A percentile compares a stretch with the other conserved stretches of the same genome.
Conservation (phyloP, 2,113 vertebrate species). For the human (Homo sapiens) region DNA sequence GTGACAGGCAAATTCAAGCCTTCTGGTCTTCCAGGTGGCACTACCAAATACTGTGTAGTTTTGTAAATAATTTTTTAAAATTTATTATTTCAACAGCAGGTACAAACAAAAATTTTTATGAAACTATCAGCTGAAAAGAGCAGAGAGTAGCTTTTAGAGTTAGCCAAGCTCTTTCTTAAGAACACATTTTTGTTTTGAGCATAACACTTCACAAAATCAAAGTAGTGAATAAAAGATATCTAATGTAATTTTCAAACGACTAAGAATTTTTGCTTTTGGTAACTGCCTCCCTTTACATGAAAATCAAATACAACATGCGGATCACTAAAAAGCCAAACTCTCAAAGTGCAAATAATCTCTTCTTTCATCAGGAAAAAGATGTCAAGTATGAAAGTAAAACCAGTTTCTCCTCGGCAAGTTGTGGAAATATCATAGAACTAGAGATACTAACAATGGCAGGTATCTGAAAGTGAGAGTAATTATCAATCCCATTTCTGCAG, state of each 20-base stretch:
- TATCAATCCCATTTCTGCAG: neutral
- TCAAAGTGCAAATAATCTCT: neutral
- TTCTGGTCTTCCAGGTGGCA: neutral
- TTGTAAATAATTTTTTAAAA: neutral
- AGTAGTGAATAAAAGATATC: neutral
- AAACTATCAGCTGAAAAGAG: conserved; percentile 10
- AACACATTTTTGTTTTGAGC: neutral
- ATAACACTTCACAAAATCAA: conserved; percentile 37
- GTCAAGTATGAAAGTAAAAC: neutral
- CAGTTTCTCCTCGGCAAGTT: conserved; percentile 2
- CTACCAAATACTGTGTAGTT: neutral
- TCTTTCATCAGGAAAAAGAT: neutral
- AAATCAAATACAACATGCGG: neutral
- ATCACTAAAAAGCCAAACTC: neutral
- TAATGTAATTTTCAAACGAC: conserved; percentile 4
- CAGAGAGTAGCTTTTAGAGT: neutral
- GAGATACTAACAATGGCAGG: neutral
- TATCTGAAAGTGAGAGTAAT: neutral
- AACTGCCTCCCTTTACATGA: conserved; percentile 4
- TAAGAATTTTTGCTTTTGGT: conserved; percentile 15
- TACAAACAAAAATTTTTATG: neutral
- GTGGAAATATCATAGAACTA: neutral
- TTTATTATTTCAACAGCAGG: neutral
- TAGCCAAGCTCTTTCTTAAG: neutral
- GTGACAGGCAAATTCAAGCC: neutral